Conservation (phyloP, 2,888 invertebrate genomes). For the Pseudococcus jackbeardsleyi region DNA sequence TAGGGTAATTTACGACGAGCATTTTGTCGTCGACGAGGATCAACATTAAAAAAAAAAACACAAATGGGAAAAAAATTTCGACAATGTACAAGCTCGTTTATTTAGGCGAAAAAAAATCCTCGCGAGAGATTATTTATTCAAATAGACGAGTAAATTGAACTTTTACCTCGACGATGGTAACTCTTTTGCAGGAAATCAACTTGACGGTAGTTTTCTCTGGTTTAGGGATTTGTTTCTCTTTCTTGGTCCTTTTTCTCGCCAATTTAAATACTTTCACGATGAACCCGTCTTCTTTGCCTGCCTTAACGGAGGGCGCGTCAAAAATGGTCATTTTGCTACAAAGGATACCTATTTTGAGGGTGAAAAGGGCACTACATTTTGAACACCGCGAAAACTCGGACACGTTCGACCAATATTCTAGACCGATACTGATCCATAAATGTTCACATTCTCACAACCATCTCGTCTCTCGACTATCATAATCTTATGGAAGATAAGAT, state of each 20-base stretch:
- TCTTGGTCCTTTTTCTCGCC: neutral
- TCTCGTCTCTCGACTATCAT: too few relatives aligned
- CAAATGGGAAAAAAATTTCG: neutral
- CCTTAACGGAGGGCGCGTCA: constrained; percentile 32
- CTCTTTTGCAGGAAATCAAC: neutral
- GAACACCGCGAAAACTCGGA: neutral
- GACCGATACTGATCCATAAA: too few relatives aligned
- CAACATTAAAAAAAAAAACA: neutral
- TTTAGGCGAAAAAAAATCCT: neutral
- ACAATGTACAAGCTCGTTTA: neutral
- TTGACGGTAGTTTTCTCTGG: neutral
- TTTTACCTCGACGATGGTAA: neutral
- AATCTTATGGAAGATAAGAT: constrained; percentile 41
- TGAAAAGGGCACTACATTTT: neutral
- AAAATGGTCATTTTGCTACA: constrained; percentile 1
- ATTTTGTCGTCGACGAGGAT: too few relatives aligned
- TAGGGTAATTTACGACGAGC: neutral
- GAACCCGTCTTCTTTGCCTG: constrained; percentile 6
- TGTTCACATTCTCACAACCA: too few relatives aligned
- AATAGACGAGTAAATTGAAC: neutral
- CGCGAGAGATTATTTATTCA: neutral
- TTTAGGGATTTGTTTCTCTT: too few relatives aligned
- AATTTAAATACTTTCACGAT: neutral
- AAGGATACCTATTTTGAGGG: constrained; percentile 37
- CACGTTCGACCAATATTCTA: neutral